Evolutionary conservation across 2,888 invertebrate species (phyloP).

Genomic region (Bruchidius siliquastri): DNA sequence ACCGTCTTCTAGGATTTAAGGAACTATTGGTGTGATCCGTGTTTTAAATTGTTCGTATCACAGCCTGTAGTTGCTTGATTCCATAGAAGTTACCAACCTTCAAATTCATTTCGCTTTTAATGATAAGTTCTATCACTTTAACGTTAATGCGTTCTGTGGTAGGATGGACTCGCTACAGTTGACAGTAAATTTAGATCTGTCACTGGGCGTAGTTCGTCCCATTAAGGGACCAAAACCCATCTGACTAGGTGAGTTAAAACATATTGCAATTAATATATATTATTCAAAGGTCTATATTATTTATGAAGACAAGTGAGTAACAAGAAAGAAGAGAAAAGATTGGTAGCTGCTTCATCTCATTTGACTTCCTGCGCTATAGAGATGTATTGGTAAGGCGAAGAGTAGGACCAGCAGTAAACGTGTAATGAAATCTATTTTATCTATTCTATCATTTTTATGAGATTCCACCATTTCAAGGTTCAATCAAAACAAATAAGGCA

Average conservation of each 20-base stretch:
- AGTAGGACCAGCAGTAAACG: too few relatives aligned
- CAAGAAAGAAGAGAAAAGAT: too few relatives aligned
- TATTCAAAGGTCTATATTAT: too few relatives aligned
- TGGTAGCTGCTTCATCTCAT: too few relatives aligned
- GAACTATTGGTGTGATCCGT: slow-evolving; percentile 46
- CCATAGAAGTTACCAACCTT: slow-evolving; percentile 6
- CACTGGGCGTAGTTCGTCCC: slow-evolving; percentile 6
- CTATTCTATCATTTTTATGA: too few relatives aligned
- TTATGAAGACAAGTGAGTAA: too few relatives aligned
- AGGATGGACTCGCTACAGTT: slow-evolving; percentile 5
- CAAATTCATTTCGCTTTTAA: not conserved
- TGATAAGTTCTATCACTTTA: not conserved
- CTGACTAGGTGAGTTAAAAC: not conserved
- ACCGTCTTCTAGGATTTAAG: slow-evolving; percentile 29
- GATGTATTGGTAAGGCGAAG: too few relatives aligned
- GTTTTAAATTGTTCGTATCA: slow-evolving; percentile 38
- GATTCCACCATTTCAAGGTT: too few relatives aligned
- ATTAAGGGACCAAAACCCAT: not conserved
- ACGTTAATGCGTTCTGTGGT: not conserved
- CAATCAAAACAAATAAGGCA: too few relatives aligned
- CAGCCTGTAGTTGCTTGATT: slow-evolving; percentile 45
- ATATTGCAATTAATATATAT: too few relatives aligned
- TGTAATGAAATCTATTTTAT: too few relatives aligned
- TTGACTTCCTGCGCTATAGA: too few relatives aligned
- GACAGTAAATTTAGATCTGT: not conserved